These are phyloP conservation scores for Liodrosophila aerea DNA, from an alignment of 2,888 invertebrate species.

Conservation along the genomic window DNA sequence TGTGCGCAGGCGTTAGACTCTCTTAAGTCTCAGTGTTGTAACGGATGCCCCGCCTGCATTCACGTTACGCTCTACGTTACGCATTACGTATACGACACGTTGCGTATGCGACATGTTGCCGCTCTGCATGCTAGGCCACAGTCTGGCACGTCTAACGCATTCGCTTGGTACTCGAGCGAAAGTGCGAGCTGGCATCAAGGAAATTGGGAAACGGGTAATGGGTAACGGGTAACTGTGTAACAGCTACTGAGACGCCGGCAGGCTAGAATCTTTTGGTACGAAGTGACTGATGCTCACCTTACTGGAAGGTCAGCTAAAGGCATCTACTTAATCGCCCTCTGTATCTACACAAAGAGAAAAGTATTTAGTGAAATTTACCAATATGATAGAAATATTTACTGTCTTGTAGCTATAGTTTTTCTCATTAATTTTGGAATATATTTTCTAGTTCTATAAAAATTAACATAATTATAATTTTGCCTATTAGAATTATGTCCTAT, in stretches of 20 bases:
- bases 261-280: slow-evolving; percentile 18
- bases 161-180: slow-evolving; percentile 61
- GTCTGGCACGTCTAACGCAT: slow-evolving; percentile 46
- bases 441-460: too few relatives aligned
- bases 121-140: slow-evolving; percentile 39
- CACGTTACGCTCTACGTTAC: slow-evolving; percentile 34
- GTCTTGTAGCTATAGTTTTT: too few relatives aligned
- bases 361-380: too few relatives aligned
- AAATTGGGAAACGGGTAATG: slow-evolving; percentile 10
- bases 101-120: slow-evolving; percentile 28
- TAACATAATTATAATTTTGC: too few relatives aligned
- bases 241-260: slow-evolving; percentile 4
- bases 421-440: too few relatives aligned
- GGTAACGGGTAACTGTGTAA: slow-evolving; percentile 12
- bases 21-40: slow-evolving; percentile 3
- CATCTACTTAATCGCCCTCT: slow-evolving; percentile 15
- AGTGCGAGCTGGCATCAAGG: slow-evolving; percentile 38
- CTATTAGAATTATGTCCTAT: too few relatives aligned
- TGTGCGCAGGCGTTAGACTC: slow-evolving; percentile 32
- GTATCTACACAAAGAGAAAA: too few relatives aligned
- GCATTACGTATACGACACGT: slow-evolving; percentile 37
- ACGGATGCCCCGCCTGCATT: slow-evolving; percentile 68
- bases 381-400: too few relatives aligned
- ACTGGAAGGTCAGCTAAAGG: slow-evolving; percentile 14
- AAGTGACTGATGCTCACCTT: slow-evolving; percentile 14